A percentile compares a stretch with the other conserved stretches of the same genome.
Conservation (phyloP, 2,888 invertebrate species). For the Diplolepis rosae region DNA sequence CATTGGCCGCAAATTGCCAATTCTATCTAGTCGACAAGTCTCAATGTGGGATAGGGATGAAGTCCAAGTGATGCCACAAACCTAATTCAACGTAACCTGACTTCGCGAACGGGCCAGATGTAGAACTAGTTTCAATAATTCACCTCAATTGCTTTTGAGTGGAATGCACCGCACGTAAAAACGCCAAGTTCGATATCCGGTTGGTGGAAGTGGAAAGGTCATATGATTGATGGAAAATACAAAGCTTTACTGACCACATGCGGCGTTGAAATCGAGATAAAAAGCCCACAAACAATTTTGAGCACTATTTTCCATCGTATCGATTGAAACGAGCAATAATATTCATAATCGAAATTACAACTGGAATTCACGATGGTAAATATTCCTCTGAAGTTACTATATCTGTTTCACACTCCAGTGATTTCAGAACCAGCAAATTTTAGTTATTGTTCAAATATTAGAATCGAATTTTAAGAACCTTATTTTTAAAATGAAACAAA, state of each 20-base stretch:
- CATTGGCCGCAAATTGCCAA: constrained; percentile 15
- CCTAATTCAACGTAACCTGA: constrained; percentile 54
- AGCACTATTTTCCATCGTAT: constrained; percentile 54
- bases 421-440: too few relatives aligned
- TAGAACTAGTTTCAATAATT: constrained; percentile 70
- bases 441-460: too few relatives aligned
- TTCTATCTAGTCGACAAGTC: constrained; percentile 31
- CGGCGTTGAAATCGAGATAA: constrained; percentile 62
- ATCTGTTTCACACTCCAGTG: neutral
- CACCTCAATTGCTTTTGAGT: constrained; percentile 67
- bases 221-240: constrained; percentile 72
- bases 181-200: constrained; percentile 64
- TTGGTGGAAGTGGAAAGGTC: constrained; percentile 66
- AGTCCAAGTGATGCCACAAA: constrained; percentile 50
- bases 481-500: too few relatives aligned
- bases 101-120: constrained; percentile 60
- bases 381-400: neutral
- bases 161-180: constrained; percentile 62
- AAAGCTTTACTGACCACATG: constrained; percentile 57
- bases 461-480: too few relatives aligned
- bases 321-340: neutral
- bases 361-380: neutral
- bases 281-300: constrained; percentile 68
- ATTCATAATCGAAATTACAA: neutral
- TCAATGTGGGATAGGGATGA: constrained; percentile 22